A percentile compares a stretch with the other conserved stretches of the same genome.
phyloP scores from a whole-genome alignment of 92 coral and sea anemone genomes.

The Metridium senile region DNA sequence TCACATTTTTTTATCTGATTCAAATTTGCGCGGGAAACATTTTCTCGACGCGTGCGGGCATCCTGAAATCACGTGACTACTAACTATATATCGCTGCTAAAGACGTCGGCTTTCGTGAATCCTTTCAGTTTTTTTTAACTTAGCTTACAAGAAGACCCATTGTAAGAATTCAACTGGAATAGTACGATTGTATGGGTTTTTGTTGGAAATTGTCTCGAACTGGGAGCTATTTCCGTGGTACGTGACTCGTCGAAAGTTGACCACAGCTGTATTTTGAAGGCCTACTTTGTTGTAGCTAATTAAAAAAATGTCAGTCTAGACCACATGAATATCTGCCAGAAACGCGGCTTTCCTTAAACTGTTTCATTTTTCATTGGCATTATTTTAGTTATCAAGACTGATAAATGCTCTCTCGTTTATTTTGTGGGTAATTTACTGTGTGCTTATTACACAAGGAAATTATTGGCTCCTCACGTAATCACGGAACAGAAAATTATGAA shows the following conservation, averaged over 20 bases:
- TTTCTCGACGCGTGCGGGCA: neutral
- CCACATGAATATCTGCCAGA: neutral
- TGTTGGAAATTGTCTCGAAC: neutral
- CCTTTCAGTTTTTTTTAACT: no score
- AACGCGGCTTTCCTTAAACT: neutral
- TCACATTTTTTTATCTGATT: neutral
- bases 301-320: neutral
- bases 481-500: no score
- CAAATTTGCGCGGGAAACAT: slow-evolving; percentile 4
- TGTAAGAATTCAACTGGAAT: no score
- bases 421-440: no score
- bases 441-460: no score
- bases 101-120: no score
- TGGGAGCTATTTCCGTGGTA: neutral
- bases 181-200: no score
- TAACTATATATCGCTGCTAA: neutral
- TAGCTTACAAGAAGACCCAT: neutral
- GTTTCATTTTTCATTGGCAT: neutral
- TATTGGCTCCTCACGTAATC: no score
- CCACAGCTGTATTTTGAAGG: neutral
- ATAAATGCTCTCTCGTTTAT: no score
- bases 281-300: neutral
- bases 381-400: neutral
- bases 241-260: neutral
- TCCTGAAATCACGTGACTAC: neutral